Conservation (phyloP, 2,113 vertebrate genomes). For the Haemorhous mexicanus region DNA sequence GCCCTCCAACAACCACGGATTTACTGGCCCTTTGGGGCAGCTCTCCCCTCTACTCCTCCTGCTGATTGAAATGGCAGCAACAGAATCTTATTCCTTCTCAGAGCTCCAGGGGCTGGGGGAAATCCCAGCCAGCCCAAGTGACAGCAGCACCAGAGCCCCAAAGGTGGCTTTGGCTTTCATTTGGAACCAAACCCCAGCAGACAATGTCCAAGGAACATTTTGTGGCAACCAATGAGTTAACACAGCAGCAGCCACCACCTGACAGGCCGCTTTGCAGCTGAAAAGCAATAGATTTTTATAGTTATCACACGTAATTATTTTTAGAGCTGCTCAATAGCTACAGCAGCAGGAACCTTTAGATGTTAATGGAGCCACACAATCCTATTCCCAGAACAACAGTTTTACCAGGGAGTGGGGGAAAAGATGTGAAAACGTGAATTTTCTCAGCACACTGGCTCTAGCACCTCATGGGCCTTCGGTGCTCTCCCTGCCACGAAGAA, state of each 20-base stretch:
- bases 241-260: neutral
- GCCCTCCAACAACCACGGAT: accelerated
- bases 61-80: neutral
- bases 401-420: neutral
- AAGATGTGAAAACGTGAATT: neutral
- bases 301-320: neutral
- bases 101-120: neutral
- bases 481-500: accelerated
- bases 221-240: neutral
- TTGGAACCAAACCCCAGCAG: neutral
- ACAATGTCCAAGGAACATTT: accelerated
- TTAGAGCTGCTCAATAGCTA: slow-evolving; percentile 13
- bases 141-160: neutral
- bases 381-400: neutral
- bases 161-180: accelerated
- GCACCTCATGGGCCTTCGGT: neutral
- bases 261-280: neutral
- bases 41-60: neutral
- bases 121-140: neutral
- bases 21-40: accelerated
- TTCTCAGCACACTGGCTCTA: neutral
- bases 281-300: neutral
- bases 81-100: neutral
- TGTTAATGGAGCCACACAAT: neutral
- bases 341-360: neutral